Evolutionary conservation across 1,140 invertebrate genomes (phyloP), one percentile per base, ranked within the genome.

Genomic region (Cotesia vestalis): DNA sequence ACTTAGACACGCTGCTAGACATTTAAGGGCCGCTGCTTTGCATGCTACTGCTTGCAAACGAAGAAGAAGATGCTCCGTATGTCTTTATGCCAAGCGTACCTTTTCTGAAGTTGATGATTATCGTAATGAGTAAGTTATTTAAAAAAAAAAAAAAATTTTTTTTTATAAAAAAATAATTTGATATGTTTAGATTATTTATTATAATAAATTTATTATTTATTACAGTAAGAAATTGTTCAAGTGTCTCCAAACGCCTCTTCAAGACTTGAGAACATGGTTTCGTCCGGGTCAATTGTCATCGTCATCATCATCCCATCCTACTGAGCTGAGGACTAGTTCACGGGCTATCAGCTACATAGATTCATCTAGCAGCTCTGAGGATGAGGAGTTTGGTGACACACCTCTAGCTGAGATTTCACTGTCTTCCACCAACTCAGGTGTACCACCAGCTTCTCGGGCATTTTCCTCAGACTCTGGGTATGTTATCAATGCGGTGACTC

Each of bases 1-100:
- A 2, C 66, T 87, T 4, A 82, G 83, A 73, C 81, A 86, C 66
- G 83, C 84, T 1, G 80, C 84, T 0, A 76, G 82, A n/a, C 84
- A 85, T 69, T 76, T 86, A 4, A 79, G 81, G 5, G 83, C 84
- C 4, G 83, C 83, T 5, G 85, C 84, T 1, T 40, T 86, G 5
- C 85, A 86, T 68, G 85, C 85, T 6, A 86, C 84, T 0, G 79
- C 82, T n/a, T 87, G 85, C 51, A 79, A 84, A 8, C 80, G 84
- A 40, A 80, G 89, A 35, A 84, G 89, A 72, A 88, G 90, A 69
- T 91, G 90, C 74, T 90, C 89, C 2, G 88, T 91, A 52, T 91
- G 90, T 76, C 80, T 88, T 0, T 91, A 91, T 71, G 89, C 90
- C 0, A 88, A 86, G 75, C 84, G 88, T n/a, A 89, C 89, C 0